Evolutionary conservation across 2,888 invertebrate species (phyloP), one percentile per base, ranked within the genome.

Genomic region (Amblyjoppa fuscipennis): DNA sequence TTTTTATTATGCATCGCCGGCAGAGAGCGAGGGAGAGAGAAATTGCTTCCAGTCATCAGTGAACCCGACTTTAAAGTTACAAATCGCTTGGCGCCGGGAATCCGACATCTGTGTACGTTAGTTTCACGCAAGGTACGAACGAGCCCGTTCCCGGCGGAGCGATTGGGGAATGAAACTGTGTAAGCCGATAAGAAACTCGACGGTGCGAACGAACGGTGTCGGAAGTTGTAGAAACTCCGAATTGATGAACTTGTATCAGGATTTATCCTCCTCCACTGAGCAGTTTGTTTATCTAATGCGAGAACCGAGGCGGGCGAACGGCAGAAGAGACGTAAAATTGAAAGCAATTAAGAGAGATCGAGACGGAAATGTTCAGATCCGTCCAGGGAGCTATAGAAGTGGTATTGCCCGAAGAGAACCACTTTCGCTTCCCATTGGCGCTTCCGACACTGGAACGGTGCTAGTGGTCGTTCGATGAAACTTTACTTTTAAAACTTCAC

Each of bases 221-320:
- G 25, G 11, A 59, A 59, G 59, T 59, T 59, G 11, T 9, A 28
- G 45, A 41, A 59, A 74, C 16, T 61, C 61, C 28, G 34, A 74
- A 74, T 61, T 45, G 28, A 45, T 74, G 59, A 74, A 74, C 45
- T 74, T 74, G 74, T 53, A 74, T 45, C 59, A 59, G 59, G 7
- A 49, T n/a, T 74, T 28, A 45, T 59, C 28, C 28, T 59, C 9
- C 25, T 25, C 25, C 11, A 11, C 59, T 28, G 59, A 28, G 61
- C 45, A 49, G 45, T 61, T 56, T 59, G 53, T 25, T 38, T 25
- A 45, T 45, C 38, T 73, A 59, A 73, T 73, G 20, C 38, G 5
- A 7, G 41, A 6, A 73, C 7, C 25, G 59, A n/a, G 41, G 38
- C 25, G 56, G 45, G 34, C 13, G 56, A 31, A 41, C 49, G 56